Percentiles rank a stretch among this genome's conserved stretches.
These are phyloP conservation scores for Sepioteuthis lessoniana DNA, from an alignment of 2,888 invertebrate genomes.

Conservation along the genomic window DNA sequence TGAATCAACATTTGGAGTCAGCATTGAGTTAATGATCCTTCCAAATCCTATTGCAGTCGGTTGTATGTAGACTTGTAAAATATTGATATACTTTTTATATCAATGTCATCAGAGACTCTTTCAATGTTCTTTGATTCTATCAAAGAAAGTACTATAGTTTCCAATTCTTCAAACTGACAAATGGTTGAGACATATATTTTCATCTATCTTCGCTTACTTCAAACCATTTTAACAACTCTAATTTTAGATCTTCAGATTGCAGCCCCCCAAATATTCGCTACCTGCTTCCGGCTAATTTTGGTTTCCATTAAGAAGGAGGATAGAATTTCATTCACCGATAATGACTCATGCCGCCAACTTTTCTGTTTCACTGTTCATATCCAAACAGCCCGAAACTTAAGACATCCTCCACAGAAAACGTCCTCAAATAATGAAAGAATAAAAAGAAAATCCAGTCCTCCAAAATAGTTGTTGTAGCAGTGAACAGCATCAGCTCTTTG, in stretches of 20 bases:
- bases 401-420: not conserved
- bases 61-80: too few relatives aligned
- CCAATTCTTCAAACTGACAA: not conserved
- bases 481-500: constrained; percentile 4
- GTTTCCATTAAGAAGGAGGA: not conserved
- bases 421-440: not conserved
- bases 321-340: not conserved
- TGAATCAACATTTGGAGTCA: too few relatives aligned
- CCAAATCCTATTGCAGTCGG: too few relatives aligned
- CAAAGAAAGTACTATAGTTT: not conserved
- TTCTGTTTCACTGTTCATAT: not conserved
- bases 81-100: not conserved
- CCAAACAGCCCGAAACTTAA: constrained; percentile 13
- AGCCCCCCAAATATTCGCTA: not conserved
- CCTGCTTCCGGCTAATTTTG: not conserved
- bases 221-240: constrained; percentile 8
- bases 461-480: constrained; percentile 1
- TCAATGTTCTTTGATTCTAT: not conserved
- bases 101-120: not conserved
- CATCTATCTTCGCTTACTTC: not conserved
- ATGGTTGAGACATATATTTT: not conserved
- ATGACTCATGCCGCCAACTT: not conserved
- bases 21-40: too few relatives aligned
- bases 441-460: not conserved
- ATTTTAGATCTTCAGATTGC: constrained; percentile 16